Evolutionary conservation across 2,797 vertebrate species (phyloP), one percentile per base, ranked within the genome.

Genomic region (Staurois parvus): DNA sequence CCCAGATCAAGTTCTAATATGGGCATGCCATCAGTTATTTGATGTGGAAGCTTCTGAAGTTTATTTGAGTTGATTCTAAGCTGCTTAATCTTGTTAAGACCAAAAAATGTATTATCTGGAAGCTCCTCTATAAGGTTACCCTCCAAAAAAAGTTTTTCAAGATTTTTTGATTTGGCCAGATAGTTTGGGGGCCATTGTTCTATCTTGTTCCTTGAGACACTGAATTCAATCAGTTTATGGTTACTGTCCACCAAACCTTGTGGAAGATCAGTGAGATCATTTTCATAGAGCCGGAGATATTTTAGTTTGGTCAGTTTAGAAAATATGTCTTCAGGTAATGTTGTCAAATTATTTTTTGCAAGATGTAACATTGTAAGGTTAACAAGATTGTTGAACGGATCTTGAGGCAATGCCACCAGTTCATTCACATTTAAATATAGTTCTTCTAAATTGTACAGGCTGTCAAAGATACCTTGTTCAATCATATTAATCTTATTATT

Each of bases 381-480:
- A 48, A 91, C 52, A 0, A 96, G 92, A 32, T 90, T 89, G 59
- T 97, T 93, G 89, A 97, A 97, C 24, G 91, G 73, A 1, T 92
- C 94, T 2, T 94, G 92, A 80, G 96, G 95, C 83, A 97, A 93
- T 1, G 84, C 89, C 32, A 70, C 26, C 4, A 97, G 95, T 3
- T 91, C 19, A 77, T 96, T 96, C 3, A 37, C 67, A n/a, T 95
- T 87, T 84, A 96, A 84, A 0, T 84, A 85, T 8, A 96, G 88
- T 0, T 92, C 82, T 75, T 0, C 66, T 77, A 95, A 24, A 0
- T 92, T 91, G 28, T 24, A 64, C 30, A 96, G 91, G 30, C 89
- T 89, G 3, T 96, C 91, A 88, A 96, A 96, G 37, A 95, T 87
- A 21, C 94, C 94, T 64, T 90, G 93, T 28, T 95, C 91, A 0